Percentiles rank a stretch among this genome's conserved stretches.
phyloP scores from a whole-genome alignment of 2,113 vertebrate genomes.

The Chaetodon trifascialis region DNA sequence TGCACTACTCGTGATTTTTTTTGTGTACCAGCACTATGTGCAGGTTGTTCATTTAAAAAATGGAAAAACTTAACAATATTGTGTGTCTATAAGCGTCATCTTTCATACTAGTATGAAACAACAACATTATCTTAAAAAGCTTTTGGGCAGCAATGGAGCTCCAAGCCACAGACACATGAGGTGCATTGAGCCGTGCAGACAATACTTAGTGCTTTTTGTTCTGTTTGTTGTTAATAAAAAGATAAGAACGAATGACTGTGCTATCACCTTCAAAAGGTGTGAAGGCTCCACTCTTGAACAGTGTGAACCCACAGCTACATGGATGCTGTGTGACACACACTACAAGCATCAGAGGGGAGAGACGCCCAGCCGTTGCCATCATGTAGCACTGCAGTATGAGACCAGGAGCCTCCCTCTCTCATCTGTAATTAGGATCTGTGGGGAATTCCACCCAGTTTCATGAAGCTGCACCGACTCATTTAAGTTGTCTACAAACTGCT shows the following conservation, averaged over 20 bases:
- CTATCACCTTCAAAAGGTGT: neutral
- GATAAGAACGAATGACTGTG: neutral
- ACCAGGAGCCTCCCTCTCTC: constrained; percentile 62
- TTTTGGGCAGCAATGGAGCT: neutral
- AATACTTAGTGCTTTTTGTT: neutral
- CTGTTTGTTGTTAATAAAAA: neutral
- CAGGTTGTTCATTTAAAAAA: too few species aligned
- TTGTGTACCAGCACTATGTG: too few species aligned
- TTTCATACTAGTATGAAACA: too few species aligned
- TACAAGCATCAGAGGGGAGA: constrained; percentile 13
- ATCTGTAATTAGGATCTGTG: constrained; percentile 72
- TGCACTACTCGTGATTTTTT: too few species aligned
- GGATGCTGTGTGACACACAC: constrained; percentile 5
- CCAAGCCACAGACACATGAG: neutral
- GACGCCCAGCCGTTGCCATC: constrained; percentile 11
- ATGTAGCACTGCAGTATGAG: constrained; percentile 20
- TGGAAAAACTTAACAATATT: too few species aligned
- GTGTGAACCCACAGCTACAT: neutral
- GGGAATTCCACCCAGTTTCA: constrained; percentile 72
- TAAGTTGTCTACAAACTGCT: constrained; percentile 33
- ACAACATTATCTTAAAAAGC: neutral
- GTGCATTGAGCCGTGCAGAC: too few species aligned
- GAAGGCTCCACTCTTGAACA: neutral
- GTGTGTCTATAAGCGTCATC: too few species aligned
- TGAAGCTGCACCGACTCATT: constrained; percentile 28